Evolutionary conservation across 1,140 invertebrate genomes (phyloP), one percentile per base, ranked within the genome.

Genomic region (Pararge aegeria): DNA sequence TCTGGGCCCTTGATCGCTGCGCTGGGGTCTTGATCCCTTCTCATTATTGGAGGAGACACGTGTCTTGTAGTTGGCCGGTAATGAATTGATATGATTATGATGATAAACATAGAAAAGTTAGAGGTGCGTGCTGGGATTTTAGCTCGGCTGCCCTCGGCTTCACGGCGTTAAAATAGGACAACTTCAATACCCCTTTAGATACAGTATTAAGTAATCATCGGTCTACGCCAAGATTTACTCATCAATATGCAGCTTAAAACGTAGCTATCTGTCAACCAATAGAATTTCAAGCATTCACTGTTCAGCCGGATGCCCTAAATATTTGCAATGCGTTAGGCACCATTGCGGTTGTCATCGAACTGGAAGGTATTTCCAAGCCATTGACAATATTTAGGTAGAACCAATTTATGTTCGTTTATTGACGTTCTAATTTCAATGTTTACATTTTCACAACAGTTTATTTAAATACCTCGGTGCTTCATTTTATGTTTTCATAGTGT

Each of bases 261-360:
- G 42, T 46, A 5, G 18, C 19, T 19, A 20, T 46, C 20, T 20
- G 42, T 16, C 19, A 54, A 61, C 29, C 51, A 24, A 13, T 19
- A 44, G 51, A 49, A 61, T 61, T 29, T 19, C 34, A 29, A 16
- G 18, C 30, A 46, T 46, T 48, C 58, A 48, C 38, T 38, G 30
- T 46, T 38, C 58, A 48, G 51, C 38, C 24, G 30, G 34, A 61
- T 61, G 42, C 58, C 51, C 58, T 54, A 61, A 61, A 61, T 61
- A 61, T 54, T 50, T 59, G 19, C 58, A 52, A 58, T 49, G 29
- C 40, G 51, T 38, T 52, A 54, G 53, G 37, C 29, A 61, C 53
- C 27, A 16, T 16, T 59, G 57, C 29, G 57, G 56, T 51, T 42
- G 57, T 52, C 37, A 12, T 52, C 49, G 19, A 19, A 59, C 48